Base-by-base conservation (phyloP, 2,797 vertebrate species). In the Megalops cyprinoides region DNA sequence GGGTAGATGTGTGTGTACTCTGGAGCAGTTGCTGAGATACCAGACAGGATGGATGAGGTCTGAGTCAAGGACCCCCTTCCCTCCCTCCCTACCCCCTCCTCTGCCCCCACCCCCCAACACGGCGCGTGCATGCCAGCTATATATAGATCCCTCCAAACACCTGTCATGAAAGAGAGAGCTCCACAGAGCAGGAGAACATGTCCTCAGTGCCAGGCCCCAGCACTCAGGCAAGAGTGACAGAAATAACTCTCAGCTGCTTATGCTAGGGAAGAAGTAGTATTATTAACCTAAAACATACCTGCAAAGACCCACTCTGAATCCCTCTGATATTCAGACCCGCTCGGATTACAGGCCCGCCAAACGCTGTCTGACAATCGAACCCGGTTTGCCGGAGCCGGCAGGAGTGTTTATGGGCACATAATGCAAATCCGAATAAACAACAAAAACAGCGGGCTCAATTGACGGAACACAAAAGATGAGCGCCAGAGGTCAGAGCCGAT, bases 131-230 rank as follows among this genome's bases (percentile, higher is more conserved):
- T 83, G 85, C 80, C 74, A 84, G 86, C 81, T 85, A 91, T 89
- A 89, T 87, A 87, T 84, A 88, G 87, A 84, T 90, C 84, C 85
- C 76, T 85, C 86, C 88, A 91, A 86, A 87, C 90, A 93, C 87
- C 90, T 91, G 92, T 90, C 91, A 86, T 82, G 84, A 79, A 79
- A 82, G 53, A 49, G 86, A 88, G 80, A 87, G 84, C 82, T 14
- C 74, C 76, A 25, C 51, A 60, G 60, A n/a, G 84, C 82, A 83
- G 78, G 75, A 90, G 86, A 79, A 90, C 80, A 58, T 76, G 56
- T 48, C 77, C 77, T 46, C 39, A 77, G 34, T 85, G 86, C 85
- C 77, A 86, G 82, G 84, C 48, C 78, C 56, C 79, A 84, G 82
- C 87, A 82, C 83, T 82, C 44, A 78, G 55, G 80, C 84, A 80